Evolutionary conservation across 2,797 vertebrate genomes (phyloP).

Genomic region (Cirrhinus mrigala): DNA sequence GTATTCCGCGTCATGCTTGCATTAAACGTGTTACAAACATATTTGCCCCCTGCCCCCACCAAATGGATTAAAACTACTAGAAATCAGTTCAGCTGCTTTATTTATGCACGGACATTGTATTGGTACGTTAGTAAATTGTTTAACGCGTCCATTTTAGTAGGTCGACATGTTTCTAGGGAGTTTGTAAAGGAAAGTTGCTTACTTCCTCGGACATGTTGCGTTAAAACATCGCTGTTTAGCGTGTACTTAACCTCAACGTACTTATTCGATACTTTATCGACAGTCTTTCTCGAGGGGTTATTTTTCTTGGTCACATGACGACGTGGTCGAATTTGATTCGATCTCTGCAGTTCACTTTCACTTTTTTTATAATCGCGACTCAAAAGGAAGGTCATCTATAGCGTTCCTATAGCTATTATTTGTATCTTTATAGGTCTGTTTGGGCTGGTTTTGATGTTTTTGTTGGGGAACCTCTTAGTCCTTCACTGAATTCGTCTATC

Average conservation of each 20-base stretch:
- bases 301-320: slow-evolving; percentile 82
- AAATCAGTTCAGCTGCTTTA: slow-evolving; percentile 16
- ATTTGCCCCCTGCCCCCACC: not conserved
- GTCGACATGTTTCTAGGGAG: slow-evolving; percentile 91
- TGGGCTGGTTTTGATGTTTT: not conserved
- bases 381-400: slow-evolving; percentile 63
- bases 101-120: slow-evolving; percentile 37
- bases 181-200: slow-evolving; percentile 66
- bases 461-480: not conserved
- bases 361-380: slow-evolving; percentile 66
- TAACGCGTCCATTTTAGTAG: slow-evolving; percentile 93
- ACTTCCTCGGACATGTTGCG: slow-evolving; percentile 50
- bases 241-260: slow-evolving; percentile 32
- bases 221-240: slow-evolving; percentile 36
- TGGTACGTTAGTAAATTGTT: slow-evolving; percentile 70
- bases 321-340: slow-evolving; percentile 79
- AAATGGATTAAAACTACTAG: slow-evolving; percentile 41
- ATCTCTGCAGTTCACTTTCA: slow-evolving; percentile 77
- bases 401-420: not conserved
- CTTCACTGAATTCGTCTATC: not conserved
- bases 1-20: not conserved
- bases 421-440: not conserved
- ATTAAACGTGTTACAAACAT: slow-evolving; percentile 46
- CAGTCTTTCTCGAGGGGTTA: slow-evolving; percentile 59
- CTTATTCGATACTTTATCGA: slow-evolving; percentile 79